Conservation (phyloP, 2,888 invertebrate genomes). For the Mechanitis messenoides region DNA sequence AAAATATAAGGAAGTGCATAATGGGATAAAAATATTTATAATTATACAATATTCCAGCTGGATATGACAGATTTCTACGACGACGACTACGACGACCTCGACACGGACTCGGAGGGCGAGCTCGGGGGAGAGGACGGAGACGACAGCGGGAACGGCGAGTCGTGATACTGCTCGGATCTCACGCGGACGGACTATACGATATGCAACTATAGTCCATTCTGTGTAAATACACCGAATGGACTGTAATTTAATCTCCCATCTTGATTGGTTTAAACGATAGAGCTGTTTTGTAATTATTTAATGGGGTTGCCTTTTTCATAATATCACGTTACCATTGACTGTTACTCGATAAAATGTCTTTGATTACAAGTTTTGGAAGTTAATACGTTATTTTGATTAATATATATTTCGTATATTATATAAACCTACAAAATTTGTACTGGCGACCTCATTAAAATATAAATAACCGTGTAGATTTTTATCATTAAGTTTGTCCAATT, state of each 20-base stretch:
- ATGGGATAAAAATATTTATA: background rate
- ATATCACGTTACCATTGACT: too few relatives aligned
- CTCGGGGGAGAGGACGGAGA: conserved; percentile 87
- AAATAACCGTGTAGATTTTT: background rate
- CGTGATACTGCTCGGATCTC: conserved; percentile 78
- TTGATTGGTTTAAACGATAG: too few relatives aligned
- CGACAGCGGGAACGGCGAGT: conserved; percentile 94
- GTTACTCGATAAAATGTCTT: too few relatives aligned
- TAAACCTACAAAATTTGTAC: background rate
- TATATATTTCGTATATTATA: background rate
- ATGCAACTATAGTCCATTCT: background rate
- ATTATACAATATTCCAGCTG: conserved; percentile 59
- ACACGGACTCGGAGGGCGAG: conserved; percentile 80
- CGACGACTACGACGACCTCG: conserved; percentile 94
- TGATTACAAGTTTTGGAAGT: too few relatives aligned
- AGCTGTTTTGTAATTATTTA: too few relatives aligned
- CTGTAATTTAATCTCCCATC: background rate
- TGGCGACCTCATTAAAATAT: background rate
- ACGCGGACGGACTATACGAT: conserved; percentile 25
- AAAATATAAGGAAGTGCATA: background rate
- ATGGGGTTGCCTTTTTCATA: too few relatives aligned
- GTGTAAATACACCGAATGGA: background rate
- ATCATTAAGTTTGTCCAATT: conserved; percentile 1
- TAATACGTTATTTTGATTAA: background rate
- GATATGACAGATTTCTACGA: conserved; percentile 98